Conservation (phyloP, 1,140 invertebrate species). For the Carcinoscorpius rotundicauda region DNA sequence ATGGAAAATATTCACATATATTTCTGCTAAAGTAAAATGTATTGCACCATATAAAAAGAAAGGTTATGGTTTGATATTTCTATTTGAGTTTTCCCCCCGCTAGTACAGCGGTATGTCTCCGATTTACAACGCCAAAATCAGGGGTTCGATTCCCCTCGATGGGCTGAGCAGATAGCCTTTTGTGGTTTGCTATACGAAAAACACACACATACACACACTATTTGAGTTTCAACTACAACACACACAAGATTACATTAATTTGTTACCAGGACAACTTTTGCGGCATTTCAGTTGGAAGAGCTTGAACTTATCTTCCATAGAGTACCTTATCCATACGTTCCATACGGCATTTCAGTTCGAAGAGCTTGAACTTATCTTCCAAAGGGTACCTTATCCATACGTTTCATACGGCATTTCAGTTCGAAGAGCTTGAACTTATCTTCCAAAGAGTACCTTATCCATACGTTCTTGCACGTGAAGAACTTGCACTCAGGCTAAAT, state of each 20-base stretch:
- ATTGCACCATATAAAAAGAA: no score
- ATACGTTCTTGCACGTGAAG: constrained; percentile 88
- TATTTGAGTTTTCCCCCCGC: no score
- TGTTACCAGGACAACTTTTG: constrained; percentile 75
- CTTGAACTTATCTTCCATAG: constrained; percentile 64
- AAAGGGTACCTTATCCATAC: constrained; percentile 87
- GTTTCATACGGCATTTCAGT: constrained; percentile 85
- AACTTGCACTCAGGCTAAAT: constrained; percentile 68
- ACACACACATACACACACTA: no score
- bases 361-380: constrained; percentile 54
- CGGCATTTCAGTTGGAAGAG: constrained; percentile 64
- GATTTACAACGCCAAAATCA: no score
- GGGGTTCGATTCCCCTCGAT: no score
- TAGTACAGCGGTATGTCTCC: no score
- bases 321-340: constrained; percentile 92
- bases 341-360: constrained; percentile 76
- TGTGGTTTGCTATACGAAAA: no score
- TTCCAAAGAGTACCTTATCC: constrained; percentile 92
- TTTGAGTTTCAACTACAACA: no score
- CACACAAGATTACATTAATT: background rate
- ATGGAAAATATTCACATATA: no score
- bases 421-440: constrained; percentile 45
- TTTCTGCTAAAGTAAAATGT: no score
- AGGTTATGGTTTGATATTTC: no score
- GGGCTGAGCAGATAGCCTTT: no score